phyloP scores from a whole-genome alignment of 2,113 vertebrate genomes.

The Nymphicus hollandicus region DNA sequence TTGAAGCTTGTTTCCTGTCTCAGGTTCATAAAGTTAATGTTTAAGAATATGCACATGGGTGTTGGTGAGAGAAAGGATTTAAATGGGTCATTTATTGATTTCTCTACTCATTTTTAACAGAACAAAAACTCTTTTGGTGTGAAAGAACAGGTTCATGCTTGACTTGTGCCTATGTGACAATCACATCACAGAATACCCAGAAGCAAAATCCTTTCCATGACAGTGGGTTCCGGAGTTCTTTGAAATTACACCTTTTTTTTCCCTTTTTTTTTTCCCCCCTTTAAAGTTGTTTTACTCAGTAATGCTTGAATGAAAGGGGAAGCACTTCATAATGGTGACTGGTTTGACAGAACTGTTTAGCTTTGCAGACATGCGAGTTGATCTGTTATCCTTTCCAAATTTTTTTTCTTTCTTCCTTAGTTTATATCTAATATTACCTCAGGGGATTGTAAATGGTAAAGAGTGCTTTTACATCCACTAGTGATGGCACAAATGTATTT shows the following conservation, averaged over 20 bases:
- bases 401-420: background rate
- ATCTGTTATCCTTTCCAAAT: background rate
- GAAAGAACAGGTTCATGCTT: constrained; percentile 42
- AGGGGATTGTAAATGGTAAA: background rate
- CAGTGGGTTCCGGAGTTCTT: constrained; percentile 16
- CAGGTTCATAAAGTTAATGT: constrained; percentile 26
- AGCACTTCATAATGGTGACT: background rate
- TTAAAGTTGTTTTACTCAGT: constrained; percentile 20
- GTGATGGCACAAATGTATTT: background rate
- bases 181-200: background rate
- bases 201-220: constrained; percentile 42
- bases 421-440: background rate
- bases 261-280: background rate
- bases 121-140: background rate
- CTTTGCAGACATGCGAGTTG: background rate
- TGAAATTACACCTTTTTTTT: background rate
- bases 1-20: constrained; percentile 35
- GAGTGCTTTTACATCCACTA: background rate
- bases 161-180: constrained; percentile 19
- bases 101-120: background rate
- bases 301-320: constrained; percentile 30
- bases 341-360: constrained; percentile 33
- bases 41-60: background rate
- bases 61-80: background rate
- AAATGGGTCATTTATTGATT: background rate